phyloP scores from a whole-genome alignment of 2,797 vertebrate genomes.

The Siniperca undulata region DNA sequence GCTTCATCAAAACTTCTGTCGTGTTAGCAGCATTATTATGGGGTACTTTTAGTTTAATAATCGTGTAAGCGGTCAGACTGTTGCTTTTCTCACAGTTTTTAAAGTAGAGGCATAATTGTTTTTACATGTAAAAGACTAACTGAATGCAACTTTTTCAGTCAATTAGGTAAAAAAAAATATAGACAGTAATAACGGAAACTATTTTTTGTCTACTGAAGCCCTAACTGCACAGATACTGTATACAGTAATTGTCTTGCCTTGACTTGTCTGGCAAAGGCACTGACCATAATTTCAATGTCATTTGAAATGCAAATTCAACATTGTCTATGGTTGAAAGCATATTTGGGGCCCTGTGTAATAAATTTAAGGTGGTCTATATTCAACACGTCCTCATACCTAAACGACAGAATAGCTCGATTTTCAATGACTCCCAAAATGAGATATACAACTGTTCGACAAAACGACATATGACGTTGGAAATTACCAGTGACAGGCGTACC shows the following conservation, averaged over 20 bases:
- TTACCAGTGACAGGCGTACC: too few relatives aligned
- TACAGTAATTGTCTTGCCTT: neutral
- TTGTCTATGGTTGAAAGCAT: neutral
- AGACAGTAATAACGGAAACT: neutral
- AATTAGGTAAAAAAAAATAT: neutral
- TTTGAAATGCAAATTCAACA: neutral
- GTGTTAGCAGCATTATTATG: constrained; percentile 8
- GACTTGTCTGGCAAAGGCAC: neutral
- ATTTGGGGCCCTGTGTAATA: neutral
- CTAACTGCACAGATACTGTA: neutral
- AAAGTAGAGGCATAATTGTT: neutral
- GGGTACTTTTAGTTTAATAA: neutral
- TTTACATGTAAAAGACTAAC: neutral
- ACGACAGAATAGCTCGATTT: too few relatives aligned
- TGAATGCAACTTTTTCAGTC: neutral
- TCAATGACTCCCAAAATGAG: too few relatives aligned
- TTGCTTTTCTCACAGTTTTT: neutral
- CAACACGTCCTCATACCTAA: too few relatives aligned
- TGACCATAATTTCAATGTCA: too few relatives aligned
- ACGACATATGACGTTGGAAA: too few relatives aligned
- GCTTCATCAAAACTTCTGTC: neutral
- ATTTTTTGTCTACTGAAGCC: neutral
- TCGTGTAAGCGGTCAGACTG: neutral
- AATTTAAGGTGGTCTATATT: neutral
- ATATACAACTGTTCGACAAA: too few relatives aligned